Conservation (phyloP, 2,888 invertebrate species). For the Rhingia campestris region DNA sequence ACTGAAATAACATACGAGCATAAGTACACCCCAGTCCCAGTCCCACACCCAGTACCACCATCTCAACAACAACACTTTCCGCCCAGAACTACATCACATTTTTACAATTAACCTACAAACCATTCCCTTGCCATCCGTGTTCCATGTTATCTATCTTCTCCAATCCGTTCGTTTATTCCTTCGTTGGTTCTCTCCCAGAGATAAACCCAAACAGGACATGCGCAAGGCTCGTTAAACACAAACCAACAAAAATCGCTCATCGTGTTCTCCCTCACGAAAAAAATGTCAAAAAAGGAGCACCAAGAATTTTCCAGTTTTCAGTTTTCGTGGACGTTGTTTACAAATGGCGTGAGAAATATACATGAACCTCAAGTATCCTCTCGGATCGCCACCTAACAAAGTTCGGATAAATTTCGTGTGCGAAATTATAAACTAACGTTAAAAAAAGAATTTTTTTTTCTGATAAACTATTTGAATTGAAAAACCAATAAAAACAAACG, state of each 20-base stretch:
- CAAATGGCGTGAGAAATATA: slow-evolving; percentile 71
- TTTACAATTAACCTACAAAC: slow-evolving; percentile 63
- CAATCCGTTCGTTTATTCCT: slow-evolving; percentile 37
- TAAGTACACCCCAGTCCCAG: slow-evolving; percentile 40
- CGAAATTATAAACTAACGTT: slow-evolving; percentile 17
- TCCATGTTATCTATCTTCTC: slow-evolving; percentile 66
- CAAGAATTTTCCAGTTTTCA: slow-evolving; percentile 70
- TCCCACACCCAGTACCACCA: slow-evolving; percentile 12
- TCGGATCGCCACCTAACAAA: slow-evolving; percentile 47
- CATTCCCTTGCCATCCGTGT: slow-evolving; percentile 63
- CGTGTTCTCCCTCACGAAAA: slow-evolving; percentile 51
- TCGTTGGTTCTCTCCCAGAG: slow-evolving; percentile 61
- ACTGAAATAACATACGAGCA: slow-evolving; percentile 39
- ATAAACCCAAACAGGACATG: slow-evolving; percentile 60
- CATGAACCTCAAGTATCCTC: slow-evolving; percentile 49
- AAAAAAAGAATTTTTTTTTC: slow-evolving; percentile 7
- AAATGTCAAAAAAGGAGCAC: slow-evolving; percentile 57
- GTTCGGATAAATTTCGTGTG: slow-evolving; percentile 50
- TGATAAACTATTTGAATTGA: neutral
- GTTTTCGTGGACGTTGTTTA: slow-evolving; percentile 72
- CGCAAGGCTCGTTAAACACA: slow-evolving; percentile 42
- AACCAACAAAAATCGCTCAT: neutral
- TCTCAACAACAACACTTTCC: neutral
- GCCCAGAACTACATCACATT: slow-evolving; percentile 8
- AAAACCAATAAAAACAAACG: slow-evolving; percentile 37